Evolutionary conservation across 2,888 invertebrate species (phyloP).

Genomic region (Dioctria rufipes): DNA sequence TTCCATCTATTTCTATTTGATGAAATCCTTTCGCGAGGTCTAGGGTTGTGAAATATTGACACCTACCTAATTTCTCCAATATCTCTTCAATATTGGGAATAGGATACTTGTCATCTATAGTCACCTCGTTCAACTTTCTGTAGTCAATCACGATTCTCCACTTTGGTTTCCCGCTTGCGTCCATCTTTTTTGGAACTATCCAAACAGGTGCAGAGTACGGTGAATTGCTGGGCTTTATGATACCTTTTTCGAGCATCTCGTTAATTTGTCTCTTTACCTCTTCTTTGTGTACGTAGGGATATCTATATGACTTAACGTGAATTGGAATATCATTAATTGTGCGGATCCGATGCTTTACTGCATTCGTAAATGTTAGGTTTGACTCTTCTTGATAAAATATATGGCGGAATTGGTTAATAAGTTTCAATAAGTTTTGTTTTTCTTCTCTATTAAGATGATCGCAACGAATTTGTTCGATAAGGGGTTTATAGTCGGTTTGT

Average conservation of each 20-base stretch:
- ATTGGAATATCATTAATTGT: constrained; percentile 43
- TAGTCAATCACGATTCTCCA: constrained; percentile 56
- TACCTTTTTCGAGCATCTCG: no score
- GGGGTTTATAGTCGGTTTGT: no score
- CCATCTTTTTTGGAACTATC: constrained; percentile 28
- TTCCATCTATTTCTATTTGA: no score
- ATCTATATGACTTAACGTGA: constrained; percentile 56
- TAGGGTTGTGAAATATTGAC: constrained; percentile 55
- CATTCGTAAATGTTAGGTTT: not conserved
- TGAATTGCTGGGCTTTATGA: no score
- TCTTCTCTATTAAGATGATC: no score
- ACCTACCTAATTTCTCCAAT: constrained; percentile 31
- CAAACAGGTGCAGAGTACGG: constrained; percentile 32
- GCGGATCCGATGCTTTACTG: not conserved
- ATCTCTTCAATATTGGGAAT: constrained; percentile 37
- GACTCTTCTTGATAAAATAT: not conserved
- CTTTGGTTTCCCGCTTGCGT: constrained; percentile 45
- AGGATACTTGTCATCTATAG: constrained; percentile 27
- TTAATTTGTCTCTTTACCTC: constrained; percentile 28
- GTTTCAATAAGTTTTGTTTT: no score
- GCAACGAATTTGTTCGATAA: no score
- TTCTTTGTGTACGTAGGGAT: constrained; percentile 45
- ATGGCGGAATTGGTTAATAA: not conserved
- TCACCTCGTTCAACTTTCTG: constrained; percentile 45
- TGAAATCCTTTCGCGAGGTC: no score